Base-by-base conservation (phyloP, 2,113 vertebrate species). In the Lethenteron camtschaticum region DNA sequence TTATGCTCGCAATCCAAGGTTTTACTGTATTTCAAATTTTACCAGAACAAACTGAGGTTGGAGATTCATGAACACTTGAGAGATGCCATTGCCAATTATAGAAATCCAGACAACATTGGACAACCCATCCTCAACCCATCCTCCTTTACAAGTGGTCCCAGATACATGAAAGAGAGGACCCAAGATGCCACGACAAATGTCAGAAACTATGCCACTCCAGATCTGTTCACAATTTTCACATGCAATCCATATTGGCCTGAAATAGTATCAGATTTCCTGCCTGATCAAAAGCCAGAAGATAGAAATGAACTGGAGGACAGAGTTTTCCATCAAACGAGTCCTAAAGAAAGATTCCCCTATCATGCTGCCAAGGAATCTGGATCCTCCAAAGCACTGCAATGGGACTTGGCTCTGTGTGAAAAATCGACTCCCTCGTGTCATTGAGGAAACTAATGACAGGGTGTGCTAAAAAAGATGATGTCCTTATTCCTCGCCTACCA, bases 231-330 rank as follows among this genome's bases (percentile, higher is more conserved):
- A 5, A 41, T 41, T 2, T 66, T 66, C 63, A 66, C 63, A 16
- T 66, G 63, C 63, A 66, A 66, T 66, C 63, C 63, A 66, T 9
- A n/a, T 66, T 66, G 63, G 9, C 10, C 63, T 16, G 63, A 66
- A 66, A 9, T 66, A n/a, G 11, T 9, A 16, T 24, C n/a, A 8
- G 63, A 66, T 3, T 24, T 66, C n/a, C 9, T 66, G 63, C n/a
- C n/a, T 66, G 63, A 10, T 16, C 63, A 66, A 66, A 66, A 8
- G 41, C 4, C 63, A 16, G 9, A 66, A 24, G 63, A 66, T 24
- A 66, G 10, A 24, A n/a, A 9, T 66, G 63, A 66, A 16, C 8
- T 66, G 10, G n/a, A 16, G n/a, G 63, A n/a, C n/a, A 9, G 3
- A 16, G 10, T 66, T 66, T 66, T 66, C 10, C 24, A 24, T 16